Evolutionary conservation across 1,140 invertebrate species (phyloP).

Genomic region (Drusus annulatus): DNA sequence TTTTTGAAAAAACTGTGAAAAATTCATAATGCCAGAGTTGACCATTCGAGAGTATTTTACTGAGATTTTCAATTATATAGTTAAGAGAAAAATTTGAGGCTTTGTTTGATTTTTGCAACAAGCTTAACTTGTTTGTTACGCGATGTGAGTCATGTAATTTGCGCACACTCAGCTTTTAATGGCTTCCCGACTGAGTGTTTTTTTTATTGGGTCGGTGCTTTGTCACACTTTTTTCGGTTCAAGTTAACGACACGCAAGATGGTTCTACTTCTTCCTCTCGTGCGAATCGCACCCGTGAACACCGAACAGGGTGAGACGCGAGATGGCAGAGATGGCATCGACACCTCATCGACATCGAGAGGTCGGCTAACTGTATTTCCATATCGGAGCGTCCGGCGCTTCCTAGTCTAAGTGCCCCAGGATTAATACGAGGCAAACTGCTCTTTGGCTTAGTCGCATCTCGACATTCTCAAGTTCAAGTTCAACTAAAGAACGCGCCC

Average conservation of each 20-base stretch:
- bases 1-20: no score
- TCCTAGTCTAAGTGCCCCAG: conserved; percentile 45
- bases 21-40: no score
- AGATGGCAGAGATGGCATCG: conserved; percentile 47
- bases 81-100: no score
- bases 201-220: conserved; percentile 2
- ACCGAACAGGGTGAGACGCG: conserved; percentile 54
- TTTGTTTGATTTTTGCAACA: no score
- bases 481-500: conserved; percentile 12
- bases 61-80: no score
- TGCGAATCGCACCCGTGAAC: conserved; percentile 43
- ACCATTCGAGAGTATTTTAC: no score
- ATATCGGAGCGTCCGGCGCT: conserved; percentile 43
- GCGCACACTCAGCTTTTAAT: conserved; percentile 5
- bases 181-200: conserved; percentile 13
- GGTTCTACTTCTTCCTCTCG: conserved; percentile 26
- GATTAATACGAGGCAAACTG: conserved; percentile 48
- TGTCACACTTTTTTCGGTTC: conserved; percentile 37
- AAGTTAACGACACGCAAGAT: conserved; percentile 29
- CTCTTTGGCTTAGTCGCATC: conserved; percentile 46
- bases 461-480: conserved; percentile 35
- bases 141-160: conserved; percentile 5
- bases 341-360: conserved; percentile 53
- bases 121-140: no score
- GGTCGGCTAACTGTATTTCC: conserved; percentile 58